Conservation (phyloP, 2,797 vertebrate species). For the Myotis pilosus region DNA sequence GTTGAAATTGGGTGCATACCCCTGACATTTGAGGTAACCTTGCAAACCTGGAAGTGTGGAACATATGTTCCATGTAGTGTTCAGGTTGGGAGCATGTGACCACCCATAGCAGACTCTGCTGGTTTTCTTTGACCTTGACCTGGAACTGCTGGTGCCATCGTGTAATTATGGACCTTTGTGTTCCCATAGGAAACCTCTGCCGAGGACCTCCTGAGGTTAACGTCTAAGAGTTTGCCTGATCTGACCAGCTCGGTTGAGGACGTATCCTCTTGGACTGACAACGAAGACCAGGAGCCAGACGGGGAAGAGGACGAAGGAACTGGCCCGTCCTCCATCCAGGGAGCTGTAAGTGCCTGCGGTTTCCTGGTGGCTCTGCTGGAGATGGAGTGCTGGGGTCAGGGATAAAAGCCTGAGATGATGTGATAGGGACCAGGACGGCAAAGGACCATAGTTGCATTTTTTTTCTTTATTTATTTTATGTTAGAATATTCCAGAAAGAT, state of each 20-base stretch:
- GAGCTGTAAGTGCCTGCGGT: constrained; percentile 85
- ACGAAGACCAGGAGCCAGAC: constrained; percentile 87
- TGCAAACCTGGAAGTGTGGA: background rate
- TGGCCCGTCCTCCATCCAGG: constrained; percentile 76
- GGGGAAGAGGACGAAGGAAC: constrained; percentile 83
- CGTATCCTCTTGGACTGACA: constrained; percentile 85
- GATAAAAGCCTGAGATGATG: background rate
- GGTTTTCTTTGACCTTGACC: background rate
- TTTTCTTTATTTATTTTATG: background rate
- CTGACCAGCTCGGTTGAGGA: constrained; percentile 90
- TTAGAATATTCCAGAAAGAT: constrained; percentile 35
- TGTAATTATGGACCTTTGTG: constrained; percentile 24
- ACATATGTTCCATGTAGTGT: rapidly evolving
- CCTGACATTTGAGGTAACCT: background rate
- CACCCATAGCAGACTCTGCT: background rate
- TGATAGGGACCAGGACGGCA: background rate
- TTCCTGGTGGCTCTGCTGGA: background rate
- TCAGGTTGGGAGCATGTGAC: background rate
- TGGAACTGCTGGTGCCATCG: background rate
- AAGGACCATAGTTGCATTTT: background rate
- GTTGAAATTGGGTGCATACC: background rate
- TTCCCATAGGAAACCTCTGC: constrained; percentile 88
- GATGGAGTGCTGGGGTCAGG: background rate
- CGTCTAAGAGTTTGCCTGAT: constrained; percentile 94
- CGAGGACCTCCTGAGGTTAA: constrained; percentile 91